Evolutionary conservation across 2,888 invertebrate genomes (phyloP), one percentile per base, ranked within the genome.

Genomic region (Morpho achilles): DNA sequence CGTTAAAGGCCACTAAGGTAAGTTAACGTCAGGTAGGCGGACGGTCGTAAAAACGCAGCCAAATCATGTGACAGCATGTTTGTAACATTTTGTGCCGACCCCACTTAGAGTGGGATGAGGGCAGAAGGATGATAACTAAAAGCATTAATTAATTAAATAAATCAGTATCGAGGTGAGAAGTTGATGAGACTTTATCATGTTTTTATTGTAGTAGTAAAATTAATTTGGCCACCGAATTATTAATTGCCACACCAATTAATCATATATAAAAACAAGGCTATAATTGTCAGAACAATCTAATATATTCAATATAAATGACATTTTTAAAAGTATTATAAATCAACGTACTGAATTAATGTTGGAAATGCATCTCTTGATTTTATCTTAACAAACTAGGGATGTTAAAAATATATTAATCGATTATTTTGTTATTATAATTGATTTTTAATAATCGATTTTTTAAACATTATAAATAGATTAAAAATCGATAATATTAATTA

Each of bases 361-460:
- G 22, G 32, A 69, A 72, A 70, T 74, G 73, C 72, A 74, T 70
- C 70, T 65, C 68, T 67, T 65, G 69, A 71, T 70, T 65, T 70
- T 64, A 68, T 72, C 68, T 70, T 63, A 63, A 67, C 55, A 40
- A 32, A 32, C 32, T 32, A 32, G 32, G 32, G 32, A 32, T 32
- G 32, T 32, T 32, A 32, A 32, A 32, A 32, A 32, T 32, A 23
- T 23, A 32, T 32, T 32, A 32, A 3, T 32, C 4, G 32, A 32
- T 32, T 32, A 3, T 32, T 32, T 32, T 32, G 3, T 32, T 32
- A 32, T 32, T 32, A 5, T 32, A 32, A 32, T 32, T 32, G 32
- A 5, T 32, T 32, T 32, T 32, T 32, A 32, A 32, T 32, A 32
- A 32, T 32, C 32, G 32, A 32, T 32, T 5, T 32, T 32, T 32